Base-by-base conservation (phyloP, 2,888 invertebrate species). In the Zhengitettix transpicula region DNA sequence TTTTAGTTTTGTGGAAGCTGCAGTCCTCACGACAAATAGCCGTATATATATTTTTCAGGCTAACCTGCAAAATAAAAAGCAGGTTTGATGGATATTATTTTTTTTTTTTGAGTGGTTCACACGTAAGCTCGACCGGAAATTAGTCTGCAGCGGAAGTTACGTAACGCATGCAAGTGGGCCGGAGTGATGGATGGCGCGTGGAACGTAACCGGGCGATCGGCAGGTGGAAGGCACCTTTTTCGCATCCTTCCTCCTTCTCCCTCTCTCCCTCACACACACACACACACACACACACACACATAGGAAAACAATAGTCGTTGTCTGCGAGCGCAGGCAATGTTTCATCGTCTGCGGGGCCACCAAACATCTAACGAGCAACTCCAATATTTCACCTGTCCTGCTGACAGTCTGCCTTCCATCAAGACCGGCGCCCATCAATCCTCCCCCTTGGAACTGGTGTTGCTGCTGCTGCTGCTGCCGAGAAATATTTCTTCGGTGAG, bases 341-440 rank as follows among this genome's bases (percentile, higher is more conserved):
- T 28, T 28, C 28, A 28, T 28, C 28, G 28, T 28, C 28, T 28
- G 28, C 28, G 28, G 28, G n/a, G 14, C 53, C 17, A 53, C 53
- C 17, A 16, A 53, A 53, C 53, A 53, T 53, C 53, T 53, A 53
- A 53, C 16, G 53, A 53, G 28, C 17, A 53, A 53, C 53, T 16
- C 53, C 60, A 57, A 63, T 63, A 63, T 63, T 63, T 63, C 61
- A 61, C 60, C 47, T 62, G 60, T 60, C 63, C 61, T 17, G 44
- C 40, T 15, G 51, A 17, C n/a, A 42, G 52, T 47, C 56, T 52
- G 47, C 58, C 60, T 58, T 63, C 63, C 58, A 61, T 63, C 63
- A 63, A 54, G 55, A 61, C 61, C 63, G 58, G 53, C 61, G 55
- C 57, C 2, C 57, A 63, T 63, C 63, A 63, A 61, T 63, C 63